These are phyloP conservation scores for Delphinapterus leucas DNA, from an alignment of 2,113 vertebrate species.

Conservation along the genomic window DNA sequence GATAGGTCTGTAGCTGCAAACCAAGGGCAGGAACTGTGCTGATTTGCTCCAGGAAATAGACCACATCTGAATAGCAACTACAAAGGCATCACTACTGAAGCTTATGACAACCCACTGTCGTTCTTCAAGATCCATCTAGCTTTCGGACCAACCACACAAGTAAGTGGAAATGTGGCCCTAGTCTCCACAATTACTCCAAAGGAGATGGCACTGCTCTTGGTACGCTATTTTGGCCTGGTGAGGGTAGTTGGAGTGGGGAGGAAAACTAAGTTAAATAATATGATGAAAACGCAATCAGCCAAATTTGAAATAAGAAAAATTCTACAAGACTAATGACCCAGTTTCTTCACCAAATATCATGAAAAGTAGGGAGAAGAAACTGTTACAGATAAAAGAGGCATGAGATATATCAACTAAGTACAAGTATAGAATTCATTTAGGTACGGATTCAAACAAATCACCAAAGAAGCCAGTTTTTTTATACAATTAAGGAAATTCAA, in stretches of 20 bases:
- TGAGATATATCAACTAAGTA: neutral
- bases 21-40: neutral
- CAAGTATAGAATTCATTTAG: neutral
- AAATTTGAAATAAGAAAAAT: neutral
- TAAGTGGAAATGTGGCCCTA: neutral
- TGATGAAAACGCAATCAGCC: neutral
- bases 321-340: neutral
- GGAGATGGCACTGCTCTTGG: neutral
- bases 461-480: neutral
- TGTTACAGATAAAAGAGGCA: neutral
- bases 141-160: neutral
- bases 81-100: neutral
- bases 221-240: neutral
- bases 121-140: neutral
- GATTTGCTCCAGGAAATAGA: neutral
- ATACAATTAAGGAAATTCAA: neutral
- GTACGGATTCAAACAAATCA: neutral
- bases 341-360: neutral
- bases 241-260: neutral
- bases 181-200: neutral
- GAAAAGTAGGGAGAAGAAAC: neutral
- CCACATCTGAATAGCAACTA: neutral
- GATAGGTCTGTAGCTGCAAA: neutral
- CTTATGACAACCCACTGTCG: neutral
- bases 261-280: neutral